Percentiles rank a stretch among this genome's conserved stretches.
Conservation (phyloP, 2,797 vertebrate genomes). For the Cottoperca gobio region DNA sequence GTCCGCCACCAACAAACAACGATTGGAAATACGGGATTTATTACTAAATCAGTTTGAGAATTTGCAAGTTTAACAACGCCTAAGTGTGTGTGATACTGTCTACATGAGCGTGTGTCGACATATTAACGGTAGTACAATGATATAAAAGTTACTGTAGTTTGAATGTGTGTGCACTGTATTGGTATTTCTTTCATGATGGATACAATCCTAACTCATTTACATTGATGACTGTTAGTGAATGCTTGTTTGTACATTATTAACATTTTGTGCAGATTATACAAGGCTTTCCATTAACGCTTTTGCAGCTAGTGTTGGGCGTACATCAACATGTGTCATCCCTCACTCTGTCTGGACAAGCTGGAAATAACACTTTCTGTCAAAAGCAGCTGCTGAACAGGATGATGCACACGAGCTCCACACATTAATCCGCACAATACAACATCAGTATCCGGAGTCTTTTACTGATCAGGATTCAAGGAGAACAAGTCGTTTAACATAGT, state of each 20-base stretch:
- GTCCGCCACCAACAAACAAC: constrained; percentile 81
- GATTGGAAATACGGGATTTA: constrained; percentile 81
- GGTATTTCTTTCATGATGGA: background rate
- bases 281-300: background rate
- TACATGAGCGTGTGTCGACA: constrained; percentile 7
- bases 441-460: background rate
- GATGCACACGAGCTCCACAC: background rate
- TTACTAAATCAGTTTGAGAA: constrained; percentile 72
- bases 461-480: background rate
- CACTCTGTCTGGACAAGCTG: background rate
- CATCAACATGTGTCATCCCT: background rate
- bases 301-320: background rate
- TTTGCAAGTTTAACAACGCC: constrained; percentile 63
- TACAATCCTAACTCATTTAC: background rate
- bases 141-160: background rate
- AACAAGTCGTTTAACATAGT: background rate
- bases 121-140: background rate
- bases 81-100: constrained; percentile 53
- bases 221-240: background rate
- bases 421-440: background rate
- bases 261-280: constrained; percentile 6
- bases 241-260: background rate
- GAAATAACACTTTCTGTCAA: background rate
- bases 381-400: background rate
- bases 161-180: background rate